Percentiles rank a stretch among this genome's conserved stretches.
phyloP scores from a whole-genome alignment of 2,113 vertebrate species.

The Dipodomys stephensi region DNA sequence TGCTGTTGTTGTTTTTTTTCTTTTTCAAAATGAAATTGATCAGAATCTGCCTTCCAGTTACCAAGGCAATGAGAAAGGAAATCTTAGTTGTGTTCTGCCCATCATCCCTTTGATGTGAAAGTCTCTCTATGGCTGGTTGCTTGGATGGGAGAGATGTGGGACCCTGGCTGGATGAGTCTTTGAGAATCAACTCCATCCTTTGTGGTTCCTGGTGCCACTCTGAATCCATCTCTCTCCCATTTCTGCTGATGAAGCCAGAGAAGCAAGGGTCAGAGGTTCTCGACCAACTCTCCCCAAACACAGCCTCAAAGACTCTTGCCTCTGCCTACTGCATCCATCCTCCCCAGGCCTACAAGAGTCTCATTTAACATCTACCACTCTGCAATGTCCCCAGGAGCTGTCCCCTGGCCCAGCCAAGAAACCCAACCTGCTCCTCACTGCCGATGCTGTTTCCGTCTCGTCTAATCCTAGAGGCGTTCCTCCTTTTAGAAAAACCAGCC shows the following conservation, averaged over 20 bases:
- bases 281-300: neutral
- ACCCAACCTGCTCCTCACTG: neutral
- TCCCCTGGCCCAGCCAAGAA: neutral
- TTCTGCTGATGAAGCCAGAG: neutral
- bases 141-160: fast-evolving
- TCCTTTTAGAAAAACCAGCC: neutral
- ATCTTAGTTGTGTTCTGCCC: neutral
- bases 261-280: neutral
- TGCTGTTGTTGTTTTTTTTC: no score
- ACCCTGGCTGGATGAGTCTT: fast-evolving
- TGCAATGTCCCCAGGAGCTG: neutral
- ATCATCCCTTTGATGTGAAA: neutral
- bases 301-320: neutral
- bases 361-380: neutral
- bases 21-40: neutral
- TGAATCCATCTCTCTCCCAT: neutral
- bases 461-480: neutral
- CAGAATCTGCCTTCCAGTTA: neutral
- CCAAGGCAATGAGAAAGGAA: neutral
- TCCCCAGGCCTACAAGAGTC: fast-evolving
- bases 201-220: neutral
- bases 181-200: neutral
- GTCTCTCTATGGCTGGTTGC: neutral
- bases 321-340: neutral
- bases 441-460: no score